These are phyloP conservation scores for Passer montanus DNA, from an alignment of 2,113 vertebrate species.

Conservation along the genomic window DNA sequence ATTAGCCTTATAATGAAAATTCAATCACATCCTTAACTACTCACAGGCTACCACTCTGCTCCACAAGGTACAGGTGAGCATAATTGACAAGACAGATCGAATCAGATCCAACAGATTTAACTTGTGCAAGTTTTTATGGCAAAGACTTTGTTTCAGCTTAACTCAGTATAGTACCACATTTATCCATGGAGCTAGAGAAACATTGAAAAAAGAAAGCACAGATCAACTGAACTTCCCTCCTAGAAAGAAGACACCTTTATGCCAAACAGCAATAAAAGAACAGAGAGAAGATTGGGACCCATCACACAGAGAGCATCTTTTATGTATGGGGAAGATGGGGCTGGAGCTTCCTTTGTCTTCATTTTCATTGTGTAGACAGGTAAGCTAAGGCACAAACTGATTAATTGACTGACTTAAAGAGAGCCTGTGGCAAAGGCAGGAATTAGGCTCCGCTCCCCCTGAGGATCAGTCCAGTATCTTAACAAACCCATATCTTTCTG, in stretches of 20 bases:
- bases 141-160: background rate
- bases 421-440: background rate
- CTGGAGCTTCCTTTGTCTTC: slow-evolving; percentile 13
- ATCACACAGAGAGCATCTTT: background rate
- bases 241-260: background rate
- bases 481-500: background rate
- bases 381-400: slow-evolving; percentile 31
- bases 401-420: slow-evolving; percentile 35
- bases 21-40: background rate
- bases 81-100: background rate
- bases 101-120: slow-evolving; percentile 10
- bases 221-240: background rate
- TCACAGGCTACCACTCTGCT: background rate
- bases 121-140: background rate
- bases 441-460: slow-evolving; percentile 23
- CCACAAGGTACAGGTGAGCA: background rate
- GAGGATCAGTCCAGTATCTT: slow-evolving; percentile 20
- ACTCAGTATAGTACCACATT: background rate
- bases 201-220: background rate
- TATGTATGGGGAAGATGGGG: background rate
- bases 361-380: slow-evolving; percentile 3
- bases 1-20: slow-evolving; percentile 27
- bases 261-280: background rate
- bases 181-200: background rate
- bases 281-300: background rate